Percentiles rank a stretch among this genome's conserved stretches.
Evolutionary conservation across 2,797 vertebrate genomes (phyloP).

Genomic region (Falco naumanni): DNA sequence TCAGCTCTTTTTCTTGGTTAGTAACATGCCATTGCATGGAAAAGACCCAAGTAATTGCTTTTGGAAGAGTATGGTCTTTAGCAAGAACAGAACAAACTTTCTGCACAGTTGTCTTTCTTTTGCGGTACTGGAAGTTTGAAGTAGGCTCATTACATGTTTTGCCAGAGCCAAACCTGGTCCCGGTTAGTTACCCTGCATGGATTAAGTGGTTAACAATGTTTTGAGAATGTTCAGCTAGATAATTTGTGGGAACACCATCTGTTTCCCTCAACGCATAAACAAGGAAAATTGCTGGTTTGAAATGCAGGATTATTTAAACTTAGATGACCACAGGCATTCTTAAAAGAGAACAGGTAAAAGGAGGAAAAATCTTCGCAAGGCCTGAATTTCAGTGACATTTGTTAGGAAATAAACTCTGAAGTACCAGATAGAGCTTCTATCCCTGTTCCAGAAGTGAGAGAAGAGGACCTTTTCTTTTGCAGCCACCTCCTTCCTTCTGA

Average conservation of each 20-base stretch:
- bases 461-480: background rate
- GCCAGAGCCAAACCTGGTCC: constrained; percentile 30
- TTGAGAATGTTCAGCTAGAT: constrained; percentile 36
- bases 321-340: constrained; percentile 75
- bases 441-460: background rate
- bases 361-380: background rate
- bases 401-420: constrained; percentile 65
- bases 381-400: constrained; percentile 67
- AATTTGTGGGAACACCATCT: constrained; percentile 76
- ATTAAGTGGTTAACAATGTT: constrained; percentile 42
- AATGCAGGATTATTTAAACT: constrained; percentile 69
- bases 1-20: constrained; percentile 68
- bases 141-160: background rate
- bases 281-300: constrained; percentile 77
- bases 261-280: constrained; percentile 77
- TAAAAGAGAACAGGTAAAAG: constrained; percentile 57
- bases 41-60: background rate
- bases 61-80: background rate
- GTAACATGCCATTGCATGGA: constrained; percentile 54
- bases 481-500: constrained; percentile 8
- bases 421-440: background rate
- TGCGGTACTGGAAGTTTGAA: background rate
- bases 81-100: constrained; percentile 16
- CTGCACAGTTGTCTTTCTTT: background rate
- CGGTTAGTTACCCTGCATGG: background rate